Evolutionary conservation across 2,888 invertebrate genomes (phyloP).

Genomic region (Punctoribates punctum): DNA sequence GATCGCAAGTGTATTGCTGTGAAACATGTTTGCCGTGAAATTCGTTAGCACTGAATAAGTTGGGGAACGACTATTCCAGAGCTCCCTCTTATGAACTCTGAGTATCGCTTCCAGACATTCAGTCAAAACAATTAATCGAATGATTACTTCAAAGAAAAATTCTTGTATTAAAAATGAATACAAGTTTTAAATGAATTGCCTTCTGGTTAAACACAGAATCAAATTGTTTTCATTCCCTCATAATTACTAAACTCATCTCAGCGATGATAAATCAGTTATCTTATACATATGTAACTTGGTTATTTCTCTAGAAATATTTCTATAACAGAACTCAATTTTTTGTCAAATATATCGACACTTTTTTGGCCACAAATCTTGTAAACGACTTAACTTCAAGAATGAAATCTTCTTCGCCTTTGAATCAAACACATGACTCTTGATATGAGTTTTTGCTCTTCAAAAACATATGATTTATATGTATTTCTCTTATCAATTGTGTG

Average conservation of each 20-base stretch:
- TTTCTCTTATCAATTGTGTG: neutral
- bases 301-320: neutral
- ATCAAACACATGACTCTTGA: neutral
- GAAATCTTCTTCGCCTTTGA: neutral
- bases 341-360: neutral
- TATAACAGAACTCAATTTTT: neutral
- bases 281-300: neutral
- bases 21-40: neutral
- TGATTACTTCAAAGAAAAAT: neutral
- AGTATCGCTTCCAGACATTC: neutral
- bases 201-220: neutral
- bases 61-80: too few species aligned
- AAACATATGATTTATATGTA: neutral
- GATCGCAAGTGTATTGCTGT: neutral
- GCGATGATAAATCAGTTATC: neutral
- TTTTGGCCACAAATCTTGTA: neutral
- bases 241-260: neutral
- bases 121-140: slow-evolving; percentile 15
- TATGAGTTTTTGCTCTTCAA: neutral
- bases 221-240: neutral
- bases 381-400: neutral
- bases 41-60: too few species aligned
- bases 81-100: neutral
- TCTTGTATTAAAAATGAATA: neutral
- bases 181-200: neutral